Evolutionary conservation across 1,140 invertebrate species (phyloP).

Genomic region (Chironomus tepperi): DNA sequence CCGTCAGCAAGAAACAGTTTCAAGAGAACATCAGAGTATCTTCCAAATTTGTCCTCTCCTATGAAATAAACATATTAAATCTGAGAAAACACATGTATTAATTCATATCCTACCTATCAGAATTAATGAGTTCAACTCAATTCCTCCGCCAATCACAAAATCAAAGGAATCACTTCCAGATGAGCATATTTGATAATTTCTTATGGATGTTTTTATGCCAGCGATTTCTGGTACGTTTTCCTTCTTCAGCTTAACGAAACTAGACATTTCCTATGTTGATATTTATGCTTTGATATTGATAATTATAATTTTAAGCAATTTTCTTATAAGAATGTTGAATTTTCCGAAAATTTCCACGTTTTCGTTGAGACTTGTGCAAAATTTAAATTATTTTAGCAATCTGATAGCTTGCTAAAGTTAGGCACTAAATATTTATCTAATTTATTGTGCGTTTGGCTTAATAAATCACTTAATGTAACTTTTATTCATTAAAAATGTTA

Average conservation of each 20-base stretch:
- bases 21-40: constrained; percentile 61
- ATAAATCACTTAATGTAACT: no score
- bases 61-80: constrained; percentile 24
- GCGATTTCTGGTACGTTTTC: background rate
- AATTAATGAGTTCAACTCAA: background rate
- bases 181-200: background rate
- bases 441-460: no score
- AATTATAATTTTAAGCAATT: no score
- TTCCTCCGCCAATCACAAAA: background rate
- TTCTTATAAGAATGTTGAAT: no score
- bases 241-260: constrained; percentile 15
- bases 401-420: no score
- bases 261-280: background rate
- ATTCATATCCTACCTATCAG: background rate
- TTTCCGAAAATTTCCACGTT: no score
- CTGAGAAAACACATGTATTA: background rate
- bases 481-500: no score
- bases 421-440: no score
- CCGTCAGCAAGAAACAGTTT: constrained; percentile 81
- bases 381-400: no score
- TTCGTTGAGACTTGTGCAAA: no score
- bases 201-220: constrained; percentile 16
- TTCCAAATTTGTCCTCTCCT: constrained; percentile 73
- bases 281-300: background rate
- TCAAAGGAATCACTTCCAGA: background rate